Base-by-base conservation (phyloP, 2,113 vertebrate species). In the Elaphurus davidianus region DNA sequence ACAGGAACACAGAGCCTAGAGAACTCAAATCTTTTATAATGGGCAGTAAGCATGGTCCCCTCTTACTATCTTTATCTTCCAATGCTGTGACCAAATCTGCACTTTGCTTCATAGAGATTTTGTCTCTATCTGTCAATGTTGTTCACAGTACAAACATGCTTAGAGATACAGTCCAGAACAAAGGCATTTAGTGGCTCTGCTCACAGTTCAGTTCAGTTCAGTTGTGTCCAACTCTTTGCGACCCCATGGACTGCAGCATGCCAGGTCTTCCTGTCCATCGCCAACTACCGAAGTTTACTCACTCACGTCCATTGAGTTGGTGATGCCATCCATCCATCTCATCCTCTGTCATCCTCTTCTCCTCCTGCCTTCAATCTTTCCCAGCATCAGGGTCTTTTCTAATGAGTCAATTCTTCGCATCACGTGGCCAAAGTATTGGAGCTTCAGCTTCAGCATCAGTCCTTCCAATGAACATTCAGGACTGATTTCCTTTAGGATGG, bases 31-130 rank as follows among this genome's bases (percentile, higher is more conserved):
- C n/a, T 74, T 81, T 82, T 52, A 14, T 40, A 76, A 43, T 43
- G 47, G 45, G 9, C 17, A 82, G 16, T 55, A 87, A 91, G 19
- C 40, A 93, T 30, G 52, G 7, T 25, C 45, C 79, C 71, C 15
- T 82, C 95, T 64, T 43, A 64, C 21, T 82, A 8, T 57, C 17
- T 96, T 17, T 79, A 14, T 43, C 36, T 76, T 90, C 59, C 40
- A 71, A 50, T 17, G 13, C 17, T 87, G 3, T 55, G n/a, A 43
- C 33, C 40, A 84, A 60, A 91, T 15, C 64, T 92, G 36, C 14
- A 55, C 78, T 84, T 74, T 62, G 21, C 54, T 90, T 90, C 33
- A 52, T 19, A 87, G 47, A 87, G 81, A 87, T 25, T 64, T 82
- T 40, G 36, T 40, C 36, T 40, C 30, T 47, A 6, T 54, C 10